Percentiles rank a stretch among this genome's conserved stretches.
Conservation (phyloP, 2,113 vertebrate genomes). For the Larimichthys polyactis region DNA sequence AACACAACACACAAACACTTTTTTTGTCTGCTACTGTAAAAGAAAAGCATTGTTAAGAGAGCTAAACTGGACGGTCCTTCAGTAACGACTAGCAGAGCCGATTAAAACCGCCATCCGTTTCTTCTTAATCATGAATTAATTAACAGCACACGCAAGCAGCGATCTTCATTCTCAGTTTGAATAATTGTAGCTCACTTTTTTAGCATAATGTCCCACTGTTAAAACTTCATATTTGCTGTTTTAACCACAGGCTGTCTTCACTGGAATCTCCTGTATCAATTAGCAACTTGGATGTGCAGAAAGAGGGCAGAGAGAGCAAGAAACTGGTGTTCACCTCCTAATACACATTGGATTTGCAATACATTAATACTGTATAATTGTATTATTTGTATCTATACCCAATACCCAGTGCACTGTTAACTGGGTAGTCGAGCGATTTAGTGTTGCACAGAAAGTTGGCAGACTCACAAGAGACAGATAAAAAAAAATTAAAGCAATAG, state of each 20-base stretch:
- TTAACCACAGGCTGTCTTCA: neutral
- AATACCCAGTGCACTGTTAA: neutral
- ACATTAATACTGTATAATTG: too few species aligned
- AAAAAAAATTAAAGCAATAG: neutral
- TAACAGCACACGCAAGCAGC: neutral
- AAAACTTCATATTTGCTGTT: neutral
- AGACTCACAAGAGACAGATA: neutral
- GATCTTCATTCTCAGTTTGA: neutral
- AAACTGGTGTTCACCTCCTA: neutral
- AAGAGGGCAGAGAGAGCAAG: neutral
- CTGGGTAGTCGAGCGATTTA: too few species aligned
- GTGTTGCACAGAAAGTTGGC: neutral
- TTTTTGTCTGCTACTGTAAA: neutral
- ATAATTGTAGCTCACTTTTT: neutral
- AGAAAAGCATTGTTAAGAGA: neutral
- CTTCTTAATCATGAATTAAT: conserved; percentile 15
- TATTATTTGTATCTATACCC: neutral
- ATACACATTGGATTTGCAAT: neutral
- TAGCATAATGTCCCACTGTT: neutral
- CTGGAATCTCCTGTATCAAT: conserved; percentile 1
- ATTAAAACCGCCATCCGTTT: neutral
- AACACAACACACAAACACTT: neutral
- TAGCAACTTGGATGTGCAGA: neutral
- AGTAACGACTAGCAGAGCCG: neutral
- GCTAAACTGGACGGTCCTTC: neutral